Evolutionary conservation across 2,113 vertebrate species (phyloP), one percentile per base, ranked within the genome.

Genomic region (Tachuris rubrigastra): DNA sequence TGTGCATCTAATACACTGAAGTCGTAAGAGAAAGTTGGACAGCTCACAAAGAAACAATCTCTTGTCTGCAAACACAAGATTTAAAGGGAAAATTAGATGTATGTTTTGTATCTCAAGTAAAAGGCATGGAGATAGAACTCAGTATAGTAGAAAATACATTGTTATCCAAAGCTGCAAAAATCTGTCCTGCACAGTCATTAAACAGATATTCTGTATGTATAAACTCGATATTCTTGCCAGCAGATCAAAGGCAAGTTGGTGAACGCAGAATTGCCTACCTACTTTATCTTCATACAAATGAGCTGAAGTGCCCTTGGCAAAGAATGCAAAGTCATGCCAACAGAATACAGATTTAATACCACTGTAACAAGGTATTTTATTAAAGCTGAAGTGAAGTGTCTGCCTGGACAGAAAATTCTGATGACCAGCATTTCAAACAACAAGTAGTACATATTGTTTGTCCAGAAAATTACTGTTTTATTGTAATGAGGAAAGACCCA

Each of bases 231-330:
- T 60, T 93, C 73, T 49, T 95, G 80, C 90, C 74, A 89, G 77
- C 47, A 89, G 85, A 96, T 87, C 88, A 97, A 93, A 97, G 85
- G 85, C 63, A 92, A 60, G 65, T 77, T 94, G 93, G 82, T 92
- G 92, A 96, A 95, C 18, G 8, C 66, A 85, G 89, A 87, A 96
- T 94, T 92, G 81, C 79, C 92, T 96, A 44, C 78, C 76, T 95
- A 85, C 73, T 97, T 93, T 94, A 85, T 95, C 82, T 86, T 97
- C 95, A 96, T 91, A 94, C 68, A 93, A 96, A 97, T 97, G 76
- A 96, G 79, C 41, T 85, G 72, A 95, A 93, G 47, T 94, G 89
- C 88, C 90, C 83, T 96, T 97, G 95, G 91, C 87, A 94, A 85
- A 92, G 90, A 92, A 96, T 89, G 71, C 86, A 87, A 88, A 96